These are phyloP conservation scores for Galeopterus variegatus DNA, from an alignment of 2,113 vertebrate genomes.

Conservation along the genomic window DNA sequence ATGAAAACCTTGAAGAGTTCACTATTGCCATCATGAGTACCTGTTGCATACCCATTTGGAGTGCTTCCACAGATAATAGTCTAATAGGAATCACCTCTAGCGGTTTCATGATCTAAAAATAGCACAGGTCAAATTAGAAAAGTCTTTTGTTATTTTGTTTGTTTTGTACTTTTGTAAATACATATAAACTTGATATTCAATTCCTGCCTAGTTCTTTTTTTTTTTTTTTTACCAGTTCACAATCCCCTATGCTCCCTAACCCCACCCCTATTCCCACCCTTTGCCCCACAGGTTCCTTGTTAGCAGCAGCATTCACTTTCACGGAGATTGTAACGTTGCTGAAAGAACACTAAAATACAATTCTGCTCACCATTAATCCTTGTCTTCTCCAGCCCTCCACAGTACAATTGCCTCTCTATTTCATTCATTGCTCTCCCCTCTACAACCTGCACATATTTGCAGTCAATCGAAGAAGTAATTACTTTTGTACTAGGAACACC, in stretches of 20 bases:
- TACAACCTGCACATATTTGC: constrained; percentile 69
- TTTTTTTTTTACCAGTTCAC: constrained; percentile 69
- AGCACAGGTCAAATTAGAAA: constrained; percentile 67
- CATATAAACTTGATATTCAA: constrained; percentile 64
- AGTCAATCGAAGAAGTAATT: constrained; percentile 86
- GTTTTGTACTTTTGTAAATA: constrained; percentile 69
- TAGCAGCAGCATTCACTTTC: constrained; percentile 82
- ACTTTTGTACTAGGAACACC: constrained; percentile 83
- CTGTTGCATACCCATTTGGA: background rate
- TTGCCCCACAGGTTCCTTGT: constrained; percentile 69
- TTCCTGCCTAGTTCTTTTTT: constrained; percentile 67
- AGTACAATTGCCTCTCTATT: constrained; percentile 85
- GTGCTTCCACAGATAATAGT: constrained; percentile 1
- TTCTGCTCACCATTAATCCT: constrained; percentile 87
- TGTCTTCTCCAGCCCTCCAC: constrained; percentile 85
- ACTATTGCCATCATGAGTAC: background rate
- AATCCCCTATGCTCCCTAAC: background rate
- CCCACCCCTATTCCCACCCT: constrained; percentile 3
- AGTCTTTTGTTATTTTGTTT: constrained; percentile 70
- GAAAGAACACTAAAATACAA: constrained; percentile 85
- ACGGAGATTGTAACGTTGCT: constrained; percentile 69
- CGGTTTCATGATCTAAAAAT: constrained; percentile 31
- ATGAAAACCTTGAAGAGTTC: constrained; percentile 4
- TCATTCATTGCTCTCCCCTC: constrained; percentile 71
- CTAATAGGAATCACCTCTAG: constrained; percentile 33